A percentile compares a stretch with the other conserved stretches of the same genome.
These are phyloP conservation scores for Scomber colias DNA, from an alignment of 2,113 vertebrate species.

Conservation along the genomic window DNA sequence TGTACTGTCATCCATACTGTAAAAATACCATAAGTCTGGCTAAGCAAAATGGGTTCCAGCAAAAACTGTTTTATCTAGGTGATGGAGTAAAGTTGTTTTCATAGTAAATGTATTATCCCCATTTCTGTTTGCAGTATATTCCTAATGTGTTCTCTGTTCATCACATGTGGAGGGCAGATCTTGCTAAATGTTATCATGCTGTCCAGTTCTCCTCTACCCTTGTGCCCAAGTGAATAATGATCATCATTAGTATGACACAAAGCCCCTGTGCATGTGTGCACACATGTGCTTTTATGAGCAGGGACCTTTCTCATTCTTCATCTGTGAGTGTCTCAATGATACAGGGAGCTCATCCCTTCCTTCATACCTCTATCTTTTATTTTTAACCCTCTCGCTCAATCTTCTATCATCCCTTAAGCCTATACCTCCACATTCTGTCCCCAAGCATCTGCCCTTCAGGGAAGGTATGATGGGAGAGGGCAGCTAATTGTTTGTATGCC, in stretches of 20 bases:
- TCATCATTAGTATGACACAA: slow-evolving; percentile 70
- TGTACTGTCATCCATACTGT: slow-evolving; percentile 42
- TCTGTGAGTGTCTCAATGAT: slow-evolving; percentile 40
- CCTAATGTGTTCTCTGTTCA: not conserved
- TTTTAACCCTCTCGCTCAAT: slow-evolving; percentile 14
- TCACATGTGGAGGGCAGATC: slow-evolving; percentile 27
- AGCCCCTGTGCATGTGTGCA: slow-evolving; percentile 16
- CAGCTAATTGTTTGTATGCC: slow-evolving; percentile 27
- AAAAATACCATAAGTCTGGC: slow-evolving; percentile 24
- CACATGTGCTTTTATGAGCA: slow-evolving; percentile 19
- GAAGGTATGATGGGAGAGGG: slow-evolving; percentile 34
- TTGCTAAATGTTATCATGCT: slow-evolving; percentile 33
- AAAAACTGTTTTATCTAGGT: slow-evolving; percentile 19
- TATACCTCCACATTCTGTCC: slow-evolving; percentile 37
- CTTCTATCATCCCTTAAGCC: slow-evolving; percentile 41
- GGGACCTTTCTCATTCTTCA: slow-evolving; percentile 70
- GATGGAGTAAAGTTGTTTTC: slow-evolving; percentile 8
- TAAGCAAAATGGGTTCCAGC: slow-evolving; percentile 19
- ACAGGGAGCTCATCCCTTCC: slow-evolving; percentile 19
- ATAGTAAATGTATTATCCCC: slow-evolving; percentile 8
- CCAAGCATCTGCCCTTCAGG: slow-evolving; percentile 15
- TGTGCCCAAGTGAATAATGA: slow-evolving; percentile 73
- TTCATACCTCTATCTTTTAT: slow-evolving; percentile 1
- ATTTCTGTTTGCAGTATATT: slow-evolving; percentile 18
- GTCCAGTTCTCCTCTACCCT: slow-evolving; percentile 62